These are phyloP conservation scores for Pseudococcus longispinus DNA, from an alignment of 2,888 invertebrate species.

Conservation along the genomic window DNA sequence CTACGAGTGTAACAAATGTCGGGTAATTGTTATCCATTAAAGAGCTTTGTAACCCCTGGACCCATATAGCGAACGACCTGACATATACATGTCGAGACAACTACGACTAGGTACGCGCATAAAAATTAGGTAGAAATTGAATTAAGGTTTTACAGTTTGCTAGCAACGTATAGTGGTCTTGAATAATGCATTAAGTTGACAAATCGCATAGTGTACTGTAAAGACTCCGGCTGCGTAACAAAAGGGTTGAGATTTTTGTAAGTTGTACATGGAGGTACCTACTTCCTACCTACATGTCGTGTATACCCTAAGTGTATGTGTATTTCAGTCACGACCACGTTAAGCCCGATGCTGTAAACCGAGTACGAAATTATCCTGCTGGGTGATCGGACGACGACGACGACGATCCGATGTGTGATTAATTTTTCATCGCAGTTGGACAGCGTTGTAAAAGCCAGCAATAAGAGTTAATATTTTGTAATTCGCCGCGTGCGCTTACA, in stretches of 20 bases:
- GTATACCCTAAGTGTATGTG: background rate
- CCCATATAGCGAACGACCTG: background rate
- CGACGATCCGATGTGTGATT: background rate
- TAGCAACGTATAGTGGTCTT: background rate
- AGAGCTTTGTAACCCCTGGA: background rate
- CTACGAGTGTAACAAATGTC: background rate
- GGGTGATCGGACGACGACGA: background rate
- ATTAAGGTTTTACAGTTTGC: background rate
- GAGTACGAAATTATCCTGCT: constrained; percentile 5
- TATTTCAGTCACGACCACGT: constrained; percentile 6
- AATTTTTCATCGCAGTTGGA: constrained; percentile 13
- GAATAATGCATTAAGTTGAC: constrained; percentile 37
- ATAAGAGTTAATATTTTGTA: constrained; percentile 38
- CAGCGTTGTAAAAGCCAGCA: background rate
- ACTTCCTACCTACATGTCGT: background rate
- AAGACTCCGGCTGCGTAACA: background rate
- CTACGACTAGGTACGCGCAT: background rate
- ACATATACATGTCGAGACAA: background rate
- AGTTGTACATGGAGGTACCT: background rate
- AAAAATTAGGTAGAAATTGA: constrained; percentile 29
- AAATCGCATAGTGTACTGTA: background rate
- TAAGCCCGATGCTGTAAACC: too few species aligned
- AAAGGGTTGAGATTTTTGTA: constrained; percentile 25
- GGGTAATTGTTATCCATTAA: constrained; percentile 23
- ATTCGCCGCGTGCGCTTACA: background rate